Evolutionary conservation across 1,140 invertebrate species (phyloP), one percentile per base, ranked within the genome.

Genomic region (Muscidifurax raptorellus): DNA sequence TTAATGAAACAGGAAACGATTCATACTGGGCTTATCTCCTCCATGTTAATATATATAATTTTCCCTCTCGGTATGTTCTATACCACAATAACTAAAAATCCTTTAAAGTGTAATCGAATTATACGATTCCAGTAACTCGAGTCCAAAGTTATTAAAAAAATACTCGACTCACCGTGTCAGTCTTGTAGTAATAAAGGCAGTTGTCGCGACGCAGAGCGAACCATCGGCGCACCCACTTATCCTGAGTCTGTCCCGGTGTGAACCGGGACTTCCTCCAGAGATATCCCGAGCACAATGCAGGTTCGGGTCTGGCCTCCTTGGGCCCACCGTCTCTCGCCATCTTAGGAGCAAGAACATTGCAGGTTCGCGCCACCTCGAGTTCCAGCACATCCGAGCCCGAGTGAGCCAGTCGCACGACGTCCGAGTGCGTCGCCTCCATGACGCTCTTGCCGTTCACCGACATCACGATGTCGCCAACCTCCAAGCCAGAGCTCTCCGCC

Each of bases 111-210:
- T n/a, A n/a, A n/a, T n/a, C n/a, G n/a, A n/a, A n/a, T n/a, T n/a
- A n/a, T n/a, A n/a, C n/a, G n/a, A n/a, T 32, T 6, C 32, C 32
- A 32, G 32, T 32, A 32, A 32, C n/a, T n/a, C n/a, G 10, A 40
- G 7, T 9, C 1, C 10, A 40, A 40, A 36, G 27, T 66, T 22
- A 59, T 22, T n/a, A 59, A 59, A 75, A 59, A 75, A 18, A 77
- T 75, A 28, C 36, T 6, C 1, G 71, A 87, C 95, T 94, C 92
- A 97, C 96, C 88, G 94, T 94, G 91, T 98, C 96, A 89, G 96
- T 96, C 94, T 98, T 99, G 92, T 98, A 99, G 93, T 97, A 99
- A 93, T 99, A 99, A 71, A 99, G 94, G 93, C 97, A 98, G 92
- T 98, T 97, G 92, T 99, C 98, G 72, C 96, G 95, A 85, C 98